Evolutionary conservation across 2,888 invertebrate species (phyloP).

Genomic region (Parnassius orleans): DNA sequence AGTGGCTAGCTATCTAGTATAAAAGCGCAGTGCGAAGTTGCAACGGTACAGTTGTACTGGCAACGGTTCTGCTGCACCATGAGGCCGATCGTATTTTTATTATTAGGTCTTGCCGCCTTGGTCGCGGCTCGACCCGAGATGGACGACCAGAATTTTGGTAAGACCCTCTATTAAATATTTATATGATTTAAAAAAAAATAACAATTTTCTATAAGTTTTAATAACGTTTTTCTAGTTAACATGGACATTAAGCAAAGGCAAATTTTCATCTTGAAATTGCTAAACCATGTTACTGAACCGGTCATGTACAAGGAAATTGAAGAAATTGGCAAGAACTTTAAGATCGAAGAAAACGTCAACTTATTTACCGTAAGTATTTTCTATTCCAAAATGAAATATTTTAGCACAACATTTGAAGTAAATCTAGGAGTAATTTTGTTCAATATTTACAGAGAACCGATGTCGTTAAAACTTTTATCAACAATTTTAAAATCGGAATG

Average conservation of each 20-base stretch:
- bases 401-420: not conserved
- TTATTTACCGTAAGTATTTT: slow-evolving; percentile 52
- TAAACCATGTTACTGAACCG: slow-evolving; percentile 76
- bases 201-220: too few relatives aligned
- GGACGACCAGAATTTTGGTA: slow-evolving; percentile 54
- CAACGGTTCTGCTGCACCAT: slow-evolving; percentile 54
- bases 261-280: slow-evolving; percentile 69
- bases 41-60: slow-evolving; percentile 54
- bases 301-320: slow-evolving; percentile 70
- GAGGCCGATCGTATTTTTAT: slow-evolving; percentile 54
- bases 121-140: slow-evolving; percentile 59
- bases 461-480: slow-evolving; percentile 80
- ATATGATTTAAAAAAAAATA: not conserved
- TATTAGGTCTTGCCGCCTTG: slow-evolving; percentile 59
- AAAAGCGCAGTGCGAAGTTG: slow-evolving; percentile 40
- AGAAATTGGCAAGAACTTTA: slow-evolving; percentile 63
- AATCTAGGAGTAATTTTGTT: not conserved
- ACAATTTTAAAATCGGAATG: slow-evolving; percentile 74
- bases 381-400: not conserved
- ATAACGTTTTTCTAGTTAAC: slow-evolving; percentile 43
- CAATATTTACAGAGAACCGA: slow-evolving; percentile 73
- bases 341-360: slow-evolving; percentile 63
- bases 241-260: slow-evolving; percentile 69
- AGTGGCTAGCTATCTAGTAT: slow-evolving; percentile 35
- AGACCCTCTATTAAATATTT: too few relatives aligned